Evolutionary conservation across 2,888 invertebrate species (phyloP).

Genomic region (Poecilobothrus nobilitatus): DNA sequence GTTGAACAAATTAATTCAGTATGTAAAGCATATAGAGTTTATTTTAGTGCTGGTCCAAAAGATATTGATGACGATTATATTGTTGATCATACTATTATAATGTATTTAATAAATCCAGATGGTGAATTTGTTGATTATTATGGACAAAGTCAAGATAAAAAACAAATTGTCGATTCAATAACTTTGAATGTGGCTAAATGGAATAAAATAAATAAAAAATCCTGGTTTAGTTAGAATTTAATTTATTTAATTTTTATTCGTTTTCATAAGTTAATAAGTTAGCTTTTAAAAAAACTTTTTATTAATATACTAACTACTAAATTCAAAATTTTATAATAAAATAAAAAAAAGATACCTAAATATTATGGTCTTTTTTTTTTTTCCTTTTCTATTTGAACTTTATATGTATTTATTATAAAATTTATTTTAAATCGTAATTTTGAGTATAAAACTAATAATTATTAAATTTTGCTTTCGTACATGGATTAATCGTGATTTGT

Average conservation of each 20-base stretch:
- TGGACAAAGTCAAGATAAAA: conserved; percentile 76
- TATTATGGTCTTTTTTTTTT: too few species aligned
- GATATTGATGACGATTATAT: conserved; percentile 94
- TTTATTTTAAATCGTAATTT: too few species aligned
- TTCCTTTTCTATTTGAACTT: too few species aligned
- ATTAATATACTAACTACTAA: too few species aligned
- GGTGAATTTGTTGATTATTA: conserved; percentile 97
- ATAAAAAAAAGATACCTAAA: too few species aligned
- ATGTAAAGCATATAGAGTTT: conserved; percentile 90
- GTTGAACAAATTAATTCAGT: conserved; percentile 74
- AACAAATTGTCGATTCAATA: conserved; percentile 70
- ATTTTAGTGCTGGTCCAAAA: conserved; percentile 91
- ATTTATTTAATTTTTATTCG: conserved; percentile 16
- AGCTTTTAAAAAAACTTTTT: background rate
- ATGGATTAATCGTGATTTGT: too few species aligned
- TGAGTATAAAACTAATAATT: too few species aligned
- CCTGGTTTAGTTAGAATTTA: conserved; percentile 51
- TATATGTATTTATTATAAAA: too few species aligned
- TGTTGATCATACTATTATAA: conserved; percentile 96
- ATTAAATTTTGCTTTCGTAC: too few species aligned
- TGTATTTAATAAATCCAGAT: conserved; percentile 90
- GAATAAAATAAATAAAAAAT: conserved; percentile 55
- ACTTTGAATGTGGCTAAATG: conserved; percentile 67
- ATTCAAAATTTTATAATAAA: too few species aligned
- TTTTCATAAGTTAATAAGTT: background rate